Evolutionary conservation across 1,140 invertebrate genomes (phyloP).

Genomic region (Watersipora subatra): DNA sequence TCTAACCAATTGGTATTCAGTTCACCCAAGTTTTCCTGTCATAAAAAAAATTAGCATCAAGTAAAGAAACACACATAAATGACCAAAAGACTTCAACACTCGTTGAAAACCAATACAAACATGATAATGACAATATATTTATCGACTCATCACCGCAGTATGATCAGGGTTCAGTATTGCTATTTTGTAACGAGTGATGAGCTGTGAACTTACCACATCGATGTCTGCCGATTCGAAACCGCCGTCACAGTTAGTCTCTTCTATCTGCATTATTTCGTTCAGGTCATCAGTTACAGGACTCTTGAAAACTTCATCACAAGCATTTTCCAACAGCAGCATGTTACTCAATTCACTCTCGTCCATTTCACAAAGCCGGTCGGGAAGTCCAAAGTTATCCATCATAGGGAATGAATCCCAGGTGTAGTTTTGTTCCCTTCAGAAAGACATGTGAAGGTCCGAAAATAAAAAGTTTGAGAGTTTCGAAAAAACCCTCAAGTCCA

Average conservation of each 20-base stretch:
- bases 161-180: no score
- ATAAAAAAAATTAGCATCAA: constrained; percentile 47
- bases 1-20: constrained; percentile 33
- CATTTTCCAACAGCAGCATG: neutral
- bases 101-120: neutral
- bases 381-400: neutral
- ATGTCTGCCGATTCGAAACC: neutral
- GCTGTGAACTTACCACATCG: neutral
- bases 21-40: constrained; percentile 43
- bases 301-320: neutral
- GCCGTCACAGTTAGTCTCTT: neutral
- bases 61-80: constrained; percentile 3
- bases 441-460: neutral
- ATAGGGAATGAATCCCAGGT: neutral
- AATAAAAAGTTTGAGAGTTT: neutral
- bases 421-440: neutral
- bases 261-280: neutral
- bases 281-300: neutral
- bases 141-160: no score
- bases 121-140: no score
- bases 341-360: neutral
- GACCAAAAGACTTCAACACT: neutral
- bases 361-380: constrained; percentile 5
- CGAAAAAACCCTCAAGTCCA: neutral
- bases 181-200: neutral